phyloP scores from a whole-genome alignment of 2,113 vertebrate genomes.

The Maylandia zebra region DNA sequence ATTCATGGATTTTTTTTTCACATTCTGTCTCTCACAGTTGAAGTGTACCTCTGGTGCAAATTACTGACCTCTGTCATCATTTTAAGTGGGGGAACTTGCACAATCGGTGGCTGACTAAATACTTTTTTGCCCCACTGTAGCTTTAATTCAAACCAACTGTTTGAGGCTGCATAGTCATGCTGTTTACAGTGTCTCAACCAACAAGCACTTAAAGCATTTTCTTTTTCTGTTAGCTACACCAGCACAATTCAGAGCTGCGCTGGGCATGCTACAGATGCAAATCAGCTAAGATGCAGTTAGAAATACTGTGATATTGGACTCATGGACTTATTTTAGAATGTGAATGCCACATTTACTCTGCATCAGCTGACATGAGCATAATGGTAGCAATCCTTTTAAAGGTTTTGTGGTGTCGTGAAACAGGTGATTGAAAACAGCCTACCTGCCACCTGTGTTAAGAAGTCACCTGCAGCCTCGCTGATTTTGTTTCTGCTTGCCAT shows the following conservation, averaged over 20 bases:
- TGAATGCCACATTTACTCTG: neutral
- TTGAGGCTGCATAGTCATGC: neutral
- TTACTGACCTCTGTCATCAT: too few relatives aligned
- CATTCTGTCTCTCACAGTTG: too few relatives aligned
- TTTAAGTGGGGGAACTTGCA: too few relatives aligned
- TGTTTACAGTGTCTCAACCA: neutral
- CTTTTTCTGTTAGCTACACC: neutral
- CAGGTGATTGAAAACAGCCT: slow-evolving; percentile 18
- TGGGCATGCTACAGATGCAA: neutral
- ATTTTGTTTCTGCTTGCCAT: slow-evolving; percentile 10
- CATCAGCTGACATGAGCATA: neutral
- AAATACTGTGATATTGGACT: neutral
- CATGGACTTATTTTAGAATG: neutral
- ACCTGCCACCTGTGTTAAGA: slow-evolving; percentile 22
- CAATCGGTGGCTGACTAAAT: too few relatives aligned
- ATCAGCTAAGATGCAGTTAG: neutral
- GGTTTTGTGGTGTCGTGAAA: neutral
- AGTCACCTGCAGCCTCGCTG: slow-evolving; percentile 34
- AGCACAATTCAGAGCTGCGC: neutral
- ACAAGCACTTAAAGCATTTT: neutral
- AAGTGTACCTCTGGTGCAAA: too few relatives aligned
- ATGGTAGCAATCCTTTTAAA: neutral
- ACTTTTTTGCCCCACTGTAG: too few relatives aligned
- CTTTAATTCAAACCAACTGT: neutral
- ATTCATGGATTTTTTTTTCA: too few relatives aligned